Conservation (phyloP, 2,888 invertebrate species). For the Pilophorus perplexus region DNA sequence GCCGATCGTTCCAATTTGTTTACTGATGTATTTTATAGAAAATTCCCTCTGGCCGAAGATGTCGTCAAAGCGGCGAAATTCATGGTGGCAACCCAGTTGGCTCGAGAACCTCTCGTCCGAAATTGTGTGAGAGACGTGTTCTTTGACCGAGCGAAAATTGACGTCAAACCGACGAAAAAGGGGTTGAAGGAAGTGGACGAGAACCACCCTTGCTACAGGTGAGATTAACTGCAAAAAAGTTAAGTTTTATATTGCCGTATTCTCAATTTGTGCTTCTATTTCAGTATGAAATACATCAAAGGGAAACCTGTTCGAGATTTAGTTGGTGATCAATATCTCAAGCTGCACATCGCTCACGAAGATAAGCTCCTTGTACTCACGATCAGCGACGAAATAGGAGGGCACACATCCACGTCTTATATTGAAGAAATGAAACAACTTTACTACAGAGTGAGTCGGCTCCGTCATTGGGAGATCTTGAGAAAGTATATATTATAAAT, state of each 20-base stretch:
- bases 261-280: conserved; percentile 42
- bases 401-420: conserved; percentile 72
- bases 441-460: conserved; percentile 68
- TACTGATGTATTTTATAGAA: too few relatives aligned
- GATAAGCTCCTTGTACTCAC: conserved; percentile 74
- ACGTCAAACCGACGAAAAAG: conserved; percentile 79
- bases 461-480: too few relatives aligned
- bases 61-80: conserved; percentile 86
- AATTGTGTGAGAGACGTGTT: conserved; percentile 81
- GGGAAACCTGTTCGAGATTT: conserved; percentile 90
- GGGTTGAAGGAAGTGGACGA: conserved; percentile 96
- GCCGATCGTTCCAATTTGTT: too few relatives aligned
- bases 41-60: conserved; percentile 72
- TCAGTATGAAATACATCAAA: conserved; percentile 81
- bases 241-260: too few relatives aligned
- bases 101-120: conserved; percentile 85
- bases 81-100: conserved; percentile 92
- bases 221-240: too few relatives aligned
- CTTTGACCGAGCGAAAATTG: conserved; percentile 82
- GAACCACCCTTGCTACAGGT: conserved; percentile 77
- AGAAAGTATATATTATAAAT: too few relatives aligned
- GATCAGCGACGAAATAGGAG: conserved; percentile 73
- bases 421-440: conserved; percentile 86
- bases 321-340: conserved; percentile 84
- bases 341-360: conserved; percentile 74